Conservation (phyloP, 2,113 vertebrate species). For the Natator depressus region DNA sequence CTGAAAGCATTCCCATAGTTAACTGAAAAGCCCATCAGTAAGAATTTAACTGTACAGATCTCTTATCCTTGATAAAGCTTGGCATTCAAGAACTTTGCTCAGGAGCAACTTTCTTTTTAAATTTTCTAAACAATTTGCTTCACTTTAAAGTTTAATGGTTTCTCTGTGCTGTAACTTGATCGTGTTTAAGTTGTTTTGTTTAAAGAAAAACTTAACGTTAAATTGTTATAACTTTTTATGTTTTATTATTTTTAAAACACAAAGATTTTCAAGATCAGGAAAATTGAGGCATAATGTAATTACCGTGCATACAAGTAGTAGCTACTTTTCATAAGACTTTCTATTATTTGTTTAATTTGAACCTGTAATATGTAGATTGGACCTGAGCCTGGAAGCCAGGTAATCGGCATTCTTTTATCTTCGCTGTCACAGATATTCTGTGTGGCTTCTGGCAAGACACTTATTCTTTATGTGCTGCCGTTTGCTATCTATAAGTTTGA, state of each 20-base stretch:
- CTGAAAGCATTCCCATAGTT: not conserved
- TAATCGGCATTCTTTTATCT: not conserved
- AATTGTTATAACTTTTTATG: accelerated
- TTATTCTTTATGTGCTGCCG: not conserved
- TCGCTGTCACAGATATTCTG: not conserved
- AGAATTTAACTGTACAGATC: not conserved
- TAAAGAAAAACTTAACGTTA: not conserved
- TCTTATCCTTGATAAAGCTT: not conserved
- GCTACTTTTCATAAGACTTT: not conserved
- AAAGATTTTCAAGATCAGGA: not conserved
- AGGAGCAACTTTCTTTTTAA: not conserved
- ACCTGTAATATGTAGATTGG: not conserved
- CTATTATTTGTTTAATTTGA: not conserved
- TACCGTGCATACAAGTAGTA: not conserved
- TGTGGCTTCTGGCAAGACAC: not conserved
- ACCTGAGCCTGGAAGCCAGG: not conserved
- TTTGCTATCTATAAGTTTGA: not conserved
- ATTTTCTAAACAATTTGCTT: not conserved
- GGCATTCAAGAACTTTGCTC: not conserved
- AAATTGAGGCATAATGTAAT: not conserved
- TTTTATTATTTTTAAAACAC: not conserved
- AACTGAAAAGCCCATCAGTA: not conserved
- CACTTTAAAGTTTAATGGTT: not conserved
- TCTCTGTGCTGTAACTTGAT: accelerated
- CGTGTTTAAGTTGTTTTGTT: accelerated